These are phyloP conservation scores for Anisognathus igniventris DNA, from an alignment of 2,797 vertebrate species.

Conservation along the genomic window DNA sequence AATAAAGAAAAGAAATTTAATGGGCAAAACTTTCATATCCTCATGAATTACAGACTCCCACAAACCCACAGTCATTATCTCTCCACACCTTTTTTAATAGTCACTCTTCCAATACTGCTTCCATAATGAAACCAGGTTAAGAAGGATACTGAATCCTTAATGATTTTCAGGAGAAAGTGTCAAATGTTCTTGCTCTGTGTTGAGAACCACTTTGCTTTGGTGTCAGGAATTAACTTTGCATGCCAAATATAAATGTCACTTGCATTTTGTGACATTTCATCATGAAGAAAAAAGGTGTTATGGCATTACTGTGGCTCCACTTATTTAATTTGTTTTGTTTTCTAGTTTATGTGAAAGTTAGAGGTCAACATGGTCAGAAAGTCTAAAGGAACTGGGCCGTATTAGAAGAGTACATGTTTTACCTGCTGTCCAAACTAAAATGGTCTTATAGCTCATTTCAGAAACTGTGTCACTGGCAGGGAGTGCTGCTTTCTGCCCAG, in stretches of 20 bases:
- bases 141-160: neutral
- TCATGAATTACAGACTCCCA: neutral
- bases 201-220: neutral
- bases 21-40: neutral
- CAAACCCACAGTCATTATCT: neutral
- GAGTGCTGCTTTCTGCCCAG: neutral
- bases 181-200: neutral
- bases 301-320: neutral
- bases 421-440: neutral
- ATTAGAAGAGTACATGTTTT: neutral
- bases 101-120: neutral
- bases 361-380: constrained; percentile 81
- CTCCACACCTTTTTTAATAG: neutral
- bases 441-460: neutral
- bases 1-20: neutral
- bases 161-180: neutral
- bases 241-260: neutral
- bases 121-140: neutral
- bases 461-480: neutral
- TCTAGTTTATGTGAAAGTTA: constrained; percentile 82
- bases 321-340: neutral
- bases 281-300: neutral
- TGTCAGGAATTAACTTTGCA: neutral
- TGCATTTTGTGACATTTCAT: neutral
- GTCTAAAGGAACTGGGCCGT: neutral